Evolutionary conservation across 2,797 vertebrate genomes (phyloP).

Genomic region (Prionace glauca): DNA sequence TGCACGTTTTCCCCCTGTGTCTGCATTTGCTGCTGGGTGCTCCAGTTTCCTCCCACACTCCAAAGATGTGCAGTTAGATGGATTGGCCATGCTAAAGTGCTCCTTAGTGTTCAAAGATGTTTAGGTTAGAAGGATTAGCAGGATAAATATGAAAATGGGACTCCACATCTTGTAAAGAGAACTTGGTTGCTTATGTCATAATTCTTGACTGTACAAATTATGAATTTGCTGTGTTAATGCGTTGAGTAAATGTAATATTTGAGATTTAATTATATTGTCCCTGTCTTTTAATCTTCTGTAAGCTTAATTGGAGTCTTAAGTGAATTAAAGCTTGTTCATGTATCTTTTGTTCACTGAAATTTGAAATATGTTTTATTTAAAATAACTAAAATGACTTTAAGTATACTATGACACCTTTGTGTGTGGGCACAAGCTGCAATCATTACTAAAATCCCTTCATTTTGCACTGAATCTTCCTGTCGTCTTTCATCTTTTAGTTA

Average conservation of each 20-base stretch:
- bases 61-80: no score
- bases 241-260: background rate
- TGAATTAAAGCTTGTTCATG: background rate
- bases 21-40: no score
- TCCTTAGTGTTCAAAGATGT: no score
- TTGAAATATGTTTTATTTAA: background rate
- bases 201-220: background rate
- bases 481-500: background rate
- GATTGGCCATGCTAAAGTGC: no score
- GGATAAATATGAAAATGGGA: no score
- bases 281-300: background rate
- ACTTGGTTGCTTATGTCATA: background rate
- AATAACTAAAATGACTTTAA: background rate
- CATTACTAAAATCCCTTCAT: background rate
- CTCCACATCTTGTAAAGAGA: background rate
- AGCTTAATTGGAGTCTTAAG: background rate
- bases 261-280: background rate
- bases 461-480: background rate
- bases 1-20: no score
- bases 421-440: background rate
- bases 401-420: background rate
- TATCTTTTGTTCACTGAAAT: background rate
- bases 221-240: background rate
- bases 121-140: no score
- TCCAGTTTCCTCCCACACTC: no score